phyloP scores from a whole-genome alignment of 2,888 invertebrate genomes.

The Drosophila cracens region DNA sequence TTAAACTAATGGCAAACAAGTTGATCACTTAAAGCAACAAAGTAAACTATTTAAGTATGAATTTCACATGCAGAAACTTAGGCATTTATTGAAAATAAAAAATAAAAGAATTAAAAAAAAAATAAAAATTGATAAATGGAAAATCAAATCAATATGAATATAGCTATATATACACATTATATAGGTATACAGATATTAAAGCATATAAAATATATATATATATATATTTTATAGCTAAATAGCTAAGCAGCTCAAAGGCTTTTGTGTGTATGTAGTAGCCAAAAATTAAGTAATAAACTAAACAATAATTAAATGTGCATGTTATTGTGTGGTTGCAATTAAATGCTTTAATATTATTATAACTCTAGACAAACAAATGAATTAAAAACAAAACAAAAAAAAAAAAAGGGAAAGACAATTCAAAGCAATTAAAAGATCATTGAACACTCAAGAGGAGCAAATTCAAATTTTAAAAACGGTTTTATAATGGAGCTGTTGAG shows the following conservation, averaged over 20 bases:
- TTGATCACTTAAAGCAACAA: constrained; percentile 52
- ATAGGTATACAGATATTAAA: constrained; percentile 28
- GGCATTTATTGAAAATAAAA: constrained; percentile 67
- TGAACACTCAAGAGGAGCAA: constrained; percentile 20
- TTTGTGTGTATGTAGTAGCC: constrained; percentile 75
- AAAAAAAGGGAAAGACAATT: constrained; percentile 20
- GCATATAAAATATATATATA: constrained; percentile 26
- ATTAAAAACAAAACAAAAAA: constrained; percentile 2
- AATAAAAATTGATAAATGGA: constrained; percentile 23
- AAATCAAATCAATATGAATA: neutral
- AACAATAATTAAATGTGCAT: constrained; percentile 65
- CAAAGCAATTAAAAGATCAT: constrained; percentile 50
- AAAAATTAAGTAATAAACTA: constrained; percentile 58
- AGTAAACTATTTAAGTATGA: constrained; percentile 54
- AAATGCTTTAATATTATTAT: constrained; percentile 70
- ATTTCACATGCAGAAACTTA: constrained; percentile 61
- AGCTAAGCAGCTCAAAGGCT: constrained; percentile 70
- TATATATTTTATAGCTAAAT: constrained; percentile 68
- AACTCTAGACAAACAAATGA: constrained; percentile 40
- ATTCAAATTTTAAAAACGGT: constrained; percentile 45
- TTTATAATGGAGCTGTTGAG: constrained; percentile 79
- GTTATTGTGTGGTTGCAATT: constrained; percentile 63
- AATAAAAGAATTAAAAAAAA: constrained; percentile 29
- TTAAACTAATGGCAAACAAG: constrained; percentile 43
- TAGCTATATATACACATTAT: constrained; percentile 48